Percentiles rank a stretch among this genome's conserved stretches.
Evolutionary conservation across 2,113 vertebrate species (phyloP).

Genomic region (Mystacornis crossleyi): DNA sequence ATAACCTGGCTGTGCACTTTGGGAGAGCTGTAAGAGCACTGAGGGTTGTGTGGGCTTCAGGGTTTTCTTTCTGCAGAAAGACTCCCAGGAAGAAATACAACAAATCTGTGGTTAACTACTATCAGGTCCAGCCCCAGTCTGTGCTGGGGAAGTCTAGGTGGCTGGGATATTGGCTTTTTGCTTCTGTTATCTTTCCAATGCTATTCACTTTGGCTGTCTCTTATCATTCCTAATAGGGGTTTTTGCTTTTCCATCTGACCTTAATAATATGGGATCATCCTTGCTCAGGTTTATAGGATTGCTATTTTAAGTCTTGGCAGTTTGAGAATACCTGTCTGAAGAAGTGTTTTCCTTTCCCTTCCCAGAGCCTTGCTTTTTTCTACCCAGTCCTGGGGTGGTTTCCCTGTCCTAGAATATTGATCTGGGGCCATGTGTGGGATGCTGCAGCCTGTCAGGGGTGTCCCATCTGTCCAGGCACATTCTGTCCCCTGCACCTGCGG

Average conservation of each 20-base stretch:
- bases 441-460: not conserved
- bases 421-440: not conserved
- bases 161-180: not conserved
- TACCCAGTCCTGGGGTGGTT: not conserved
- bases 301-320: not conserved
- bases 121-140: not conserved
- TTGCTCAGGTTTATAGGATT: not conserved
- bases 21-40: not conserved
- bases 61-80: not conserved
- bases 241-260: not conserved
- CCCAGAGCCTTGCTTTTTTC: not conserved
- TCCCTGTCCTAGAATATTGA: not conserved
- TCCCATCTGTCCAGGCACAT: not conserved
- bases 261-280: not conserved
- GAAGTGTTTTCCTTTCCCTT: not conserved
- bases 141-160: not conserved
- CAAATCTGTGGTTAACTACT: not conserved
- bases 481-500: not conserved
- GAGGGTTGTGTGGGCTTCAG: not conserved
- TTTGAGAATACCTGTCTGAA: not conserved
- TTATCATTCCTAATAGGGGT: not conserved
- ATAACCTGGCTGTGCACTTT: not conserved
- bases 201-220: not conserved
- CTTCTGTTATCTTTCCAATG: not conserved
- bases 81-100: not conserved